A percentile compares a stretch with the other conserved stretches of the same genome.
phyloP scores from a whole-genome alignment of 2,888 invertebrate genomes.

The Aleiodes alternator region DNA sequence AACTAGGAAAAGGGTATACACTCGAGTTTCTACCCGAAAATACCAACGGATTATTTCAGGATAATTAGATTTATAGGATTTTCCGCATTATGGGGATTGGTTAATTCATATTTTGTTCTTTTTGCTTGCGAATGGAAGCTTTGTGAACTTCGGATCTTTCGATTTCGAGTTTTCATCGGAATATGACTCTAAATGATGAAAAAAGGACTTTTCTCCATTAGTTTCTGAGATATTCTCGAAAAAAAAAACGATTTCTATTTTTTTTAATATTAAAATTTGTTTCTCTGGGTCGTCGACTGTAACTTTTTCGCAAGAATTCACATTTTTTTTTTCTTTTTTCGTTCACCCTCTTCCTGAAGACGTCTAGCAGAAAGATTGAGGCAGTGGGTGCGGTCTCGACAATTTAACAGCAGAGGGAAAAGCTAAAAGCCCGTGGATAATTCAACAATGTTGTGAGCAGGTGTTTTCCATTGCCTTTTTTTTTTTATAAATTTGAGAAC shows the following conservation, averaged over 20 bases:
- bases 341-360: conserved; percentile 37
- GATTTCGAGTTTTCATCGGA: too few species aligned
- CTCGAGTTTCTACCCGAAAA: conserved; percentile 63
- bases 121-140: too few species aligned
- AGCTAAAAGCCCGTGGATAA: conserved; percentile 71
- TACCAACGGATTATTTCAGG: conserved; percentile 69
- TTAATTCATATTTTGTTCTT: too few species aligned
- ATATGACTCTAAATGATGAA: too few species aligned
- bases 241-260: too few species aligned
- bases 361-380: conserved; percentile 40
- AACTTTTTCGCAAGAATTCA: conserved; percentile 7
- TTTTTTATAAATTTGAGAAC: background rate
- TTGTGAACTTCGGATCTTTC: too few species aligned
- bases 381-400: conserved; percentile 67
- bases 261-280: too few species aligned
- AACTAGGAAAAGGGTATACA: conserved; percentile 58
- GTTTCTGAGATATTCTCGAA: too few species aligned
- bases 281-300: background rate
- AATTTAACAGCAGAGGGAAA: conserved; percentile 70
- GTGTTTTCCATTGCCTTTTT: background rate
- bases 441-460: conserved; percentile 52
- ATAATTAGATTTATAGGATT: conserved; percentile 73
- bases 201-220: too few species aligned
- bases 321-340: conserved; percentile 42
- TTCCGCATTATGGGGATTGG: conserved; percentile 44